phyloP scores from a whole-genome alignment of 23 tunicate genomes.

The Trididemnum miniatum region DNA sequence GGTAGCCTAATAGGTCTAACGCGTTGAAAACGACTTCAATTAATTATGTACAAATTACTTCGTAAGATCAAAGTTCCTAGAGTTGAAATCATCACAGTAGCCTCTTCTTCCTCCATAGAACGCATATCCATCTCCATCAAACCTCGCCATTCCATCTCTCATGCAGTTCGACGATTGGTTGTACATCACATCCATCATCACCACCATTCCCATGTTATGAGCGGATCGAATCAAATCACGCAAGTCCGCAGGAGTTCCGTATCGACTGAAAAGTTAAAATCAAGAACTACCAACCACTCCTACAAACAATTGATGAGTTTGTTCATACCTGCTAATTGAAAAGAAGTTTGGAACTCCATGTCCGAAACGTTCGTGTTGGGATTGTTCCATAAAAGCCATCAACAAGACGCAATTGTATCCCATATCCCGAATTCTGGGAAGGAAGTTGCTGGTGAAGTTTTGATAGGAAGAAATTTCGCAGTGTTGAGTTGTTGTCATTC shows the following conservation, averaged over 20 bases:
- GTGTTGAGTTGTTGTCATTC: constrained; percentile 62
- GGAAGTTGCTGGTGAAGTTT: constrained; percentile 56
- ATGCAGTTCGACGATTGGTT: constrained; percentile 70
- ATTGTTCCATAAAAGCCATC: constrained; percentile 79
- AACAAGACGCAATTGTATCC: constrained; percentile 90
- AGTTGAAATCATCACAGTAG: too few relatives aligned
- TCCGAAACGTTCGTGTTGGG: constrained; percentile 46
- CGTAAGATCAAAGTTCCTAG: constrained; percentile 36
- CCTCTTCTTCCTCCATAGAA: constrained; percentile 51
- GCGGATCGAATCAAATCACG: constrained; percentile 67
- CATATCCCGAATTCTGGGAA: constrained; percentile 77
- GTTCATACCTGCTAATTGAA: constrained; percentile 50
- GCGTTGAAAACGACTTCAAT: background rate
- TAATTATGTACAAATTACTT: constrained; percentile 10
- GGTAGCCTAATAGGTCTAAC: background rate
- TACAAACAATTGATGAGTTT: background rate
- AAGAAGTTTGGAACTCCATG: constrained; percentile 57
- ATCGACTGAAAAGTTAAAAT: constrained; percentile 64
- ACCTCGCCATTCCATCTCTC: constrained; percentile 65
- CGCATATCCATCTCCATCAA: constrained; percentile 69
- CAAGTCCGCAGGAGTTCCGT: constrained; percentile 83
- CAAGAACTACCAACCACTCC: background rate
- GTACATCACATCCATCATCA: constrained; percentile 86
- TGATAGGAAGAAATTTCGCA: constrained; percentile 61
- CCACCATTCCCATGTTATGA: constrained; percentile 77